Conservation (phyloP, 2,888 invertebrate genomes). For the Esperia sulphurella region DNA sequence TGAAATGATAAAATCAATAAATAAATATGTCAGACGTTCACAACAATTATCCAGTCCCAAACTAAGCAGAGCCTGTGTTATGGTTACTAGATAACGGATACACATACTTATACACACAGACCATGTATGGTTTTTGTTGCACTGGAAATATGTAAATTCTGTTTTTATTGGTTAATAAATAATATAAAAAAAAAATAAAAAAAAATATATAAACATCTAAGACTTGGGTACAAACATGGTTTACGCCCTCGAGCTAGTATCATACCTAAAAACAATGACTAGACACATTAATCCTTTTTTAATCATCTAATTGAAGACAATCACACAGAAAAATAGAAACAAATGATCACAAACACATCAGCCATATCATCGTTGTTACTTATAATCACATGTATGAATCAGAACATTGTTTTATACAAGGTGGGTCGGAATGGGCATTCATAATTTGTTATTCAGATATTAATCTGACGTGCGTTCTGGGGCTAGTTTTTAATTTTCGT, state of each 20-base stretch:
- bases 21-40: too few relatives aligned
- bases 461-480: slow-evolving; percentile 37
- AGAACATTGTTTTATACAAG: slow-evolving; percentile 12
- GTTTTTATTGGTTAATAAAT: too few relatives aligned
- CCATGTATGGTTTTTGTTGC: too few relatives aligned
- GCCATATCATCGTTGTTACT: slow-evolving; percentile 31
- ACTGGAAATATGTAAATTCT: too few relatives aligned
- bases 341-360: slow-evolving; percentile 32
- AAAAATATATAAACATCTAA: neutral
- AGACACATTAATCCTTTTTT: slow-evolving; percentile 19
- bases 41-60: too few relatives aligned
- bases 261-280: neutral
- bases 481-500: slow-evolving; percentile 47
- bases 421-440: slow-evolving; percentile 20
- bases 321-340: slow-evolving; percentile 27
- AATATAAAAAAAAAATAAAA: too few relatives aligned
- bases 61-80: too few relatives aligned
- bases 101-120: too few relatives aligned
- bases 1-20: too few relatives aligned
- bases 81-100: too few relatives aligned
- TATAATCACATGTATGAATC: slow-evolving; percentile 25
- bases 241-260: too few relatives aligned
- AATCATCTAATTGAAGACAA: slow-evolving; percentile 17
- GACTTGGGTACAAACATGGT: too few relatives aligned
- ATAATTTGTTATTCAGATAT: slow-evolving; percentile 40